Conservation (phyloP, 2,797 vertebrate species). For the Pitangus sulphuratus region DNA sequence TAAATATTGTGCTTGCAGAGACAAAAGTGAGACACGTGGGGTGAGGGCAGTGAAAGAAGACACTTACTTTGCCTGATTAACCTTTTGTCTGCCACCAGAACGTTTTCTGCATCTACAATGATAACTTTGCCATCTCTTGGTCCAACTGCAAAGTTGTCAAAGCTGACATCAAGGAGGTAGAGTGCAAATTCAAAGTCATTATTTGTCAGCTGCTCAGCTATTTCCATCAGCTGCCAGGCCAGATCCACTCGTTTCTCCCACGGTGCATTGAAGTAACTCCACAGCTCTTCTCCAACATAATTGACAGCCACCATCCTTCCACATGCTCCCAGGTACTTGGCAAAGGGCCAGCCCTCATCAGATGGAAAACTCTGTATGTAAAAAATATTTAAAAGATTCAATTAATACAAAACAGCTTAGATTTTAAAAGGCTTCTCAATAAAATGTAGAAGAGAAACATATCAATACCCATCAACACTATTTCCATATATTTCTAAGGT, state of each 20-base stretch:
- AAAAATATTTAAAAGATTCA: neutral
- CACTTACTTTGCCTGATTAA: conserved; percentile 96
- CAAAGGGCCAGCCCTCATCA: conserved; percentile 98
- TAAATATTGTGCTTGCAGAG: neutral
- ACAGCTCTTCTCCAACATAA: conserved; percentile 97
- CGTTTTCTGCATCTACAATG: conserved; percentile 95
- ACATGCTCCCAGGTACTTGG: conserved; percentile 97
- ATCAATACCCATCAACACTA: neutral
- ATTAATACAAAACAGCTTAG: neutral
- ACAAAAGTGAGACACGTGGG: neutral
- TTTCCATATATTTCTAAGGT: neutral
- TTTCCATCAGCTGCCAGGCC: conserved; percentile 97
- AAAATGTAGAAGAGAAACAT: neutral
- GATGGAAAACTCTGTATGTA: conserved; percentile 92
- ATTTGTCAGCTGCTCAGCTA: conserved; percentile 98
- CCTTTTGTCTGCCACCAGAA: conserved; percentile 96
- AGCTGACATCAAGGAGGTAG: conserved; percentile 98
- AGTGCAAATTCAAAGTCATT: conserved; percentile 99
- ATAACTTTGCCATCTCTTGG: conserved; percentile 97
- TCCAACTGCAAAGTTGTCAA: conserved; percentile 98
- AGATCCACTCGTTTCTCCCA: conserved; percentile 98
- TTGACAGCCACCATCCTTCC: conserved; percentile 98
- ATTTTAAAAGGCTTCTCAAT: neutral
- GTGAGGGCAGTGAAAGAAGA: neutral
- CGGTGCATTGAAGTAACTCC: conserved; percentile 95